Base-by-base conservation (phyloP, 64 coral and sea anemone species). In the Orbicella faveolata region DNA sequence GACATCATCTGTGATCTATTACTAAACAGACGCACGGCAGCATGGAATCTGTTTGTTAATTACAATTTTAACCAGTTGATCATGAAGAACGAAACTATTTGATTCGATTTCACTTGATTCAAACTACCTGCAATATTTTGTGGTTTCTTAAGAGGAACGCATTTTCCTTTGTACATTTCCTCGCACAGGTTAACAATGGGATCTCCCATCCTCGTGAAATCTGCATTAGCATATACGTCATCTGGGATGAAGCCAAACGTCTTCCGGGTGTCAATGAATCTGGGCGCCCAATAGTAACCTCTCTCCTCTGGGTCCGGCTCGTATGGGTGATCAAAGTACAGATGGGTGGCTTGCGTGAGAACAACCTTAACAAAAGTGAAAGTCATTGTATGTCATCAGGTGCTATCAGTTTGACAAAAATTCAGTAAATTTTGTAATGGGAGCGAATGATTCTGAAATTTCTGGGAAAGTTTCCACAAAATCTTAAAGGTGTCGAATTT, bases 291-390 rank as follows among this genome's bases (percentile, higher is more conserved):
- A 92, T 96, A 96, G 77, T 96, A 96, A 51, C 95, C 95, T 88
- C 95, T 89, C 89, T 96, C 95, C 83, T 96, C 95, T 77, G 95
- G 95, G 77, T 96, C 95, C 20, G 95, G 95, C 20, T 96, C 95
- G 83, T 96, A 96, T 36, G 95, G 95, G 72, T 96, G 95, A 39
- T 96, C 95, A 62, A 96, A 96, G 73, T 96, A 96, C 21, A 96
- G 74, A 75, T 96, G 95, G 39, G 95, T 94, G 4, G 95, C 95
- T 79, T 96, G 95, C 41, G 95, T 96, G 88, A 96, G 87, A 4
- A 96, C 83, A 75, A 96, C 95, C 95, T 96, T 23, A 11, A 53
- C 77, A 16, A 26, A 89, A 9, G 20, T 11, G 79, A 77, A 57
- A 79, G 16, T 21, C 6, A 44, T 37, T 17, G 10, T 59, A 15